A percentile compares a stretch with the other conserved stretches of the same genome.
Conservation (phyloP, 30 jellyfish, hydroid and myxozoan genomes). For the Chrysaora quinquecirrha region DNA sequence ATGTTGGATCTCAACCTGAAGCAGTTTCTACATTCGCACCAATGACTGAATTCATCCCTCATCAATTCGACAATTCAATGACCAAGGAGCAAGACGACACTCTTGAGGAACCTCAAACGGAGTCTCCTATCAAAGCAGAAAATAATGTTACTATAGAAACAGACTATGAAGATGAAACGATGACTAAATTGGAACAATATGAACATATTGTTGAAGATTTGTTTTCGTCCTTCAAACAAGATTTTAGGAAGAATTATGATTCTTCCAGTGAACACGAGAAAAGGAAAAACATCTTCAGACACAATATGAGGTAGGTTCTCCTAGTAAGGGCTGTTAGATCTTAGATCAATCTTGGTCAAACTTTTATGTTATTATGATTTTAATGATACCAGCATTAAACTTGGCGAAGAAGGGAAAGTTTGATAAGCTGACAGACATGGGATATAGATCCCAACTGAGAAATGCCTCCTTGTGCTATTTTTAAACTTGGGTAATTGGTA, state of each 20-base stretch:
- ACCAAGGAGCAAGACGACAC: slow-evolving; percentile 35
- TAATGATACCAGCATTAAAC: too few species aligned
- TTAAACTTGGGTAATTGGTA: too few species aligned
- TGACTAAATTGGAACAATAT: slow-evolving; percentile 31
- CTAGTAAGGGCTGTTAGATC: too few species aligned
- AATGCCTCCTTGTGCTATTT: too few species aligned
- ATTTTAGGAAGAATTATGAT: slow-evolving; percentile 65
- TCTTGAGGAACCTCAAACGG: slow-evolving; percentile 28
- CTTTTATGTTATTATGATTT: too few species aligned
- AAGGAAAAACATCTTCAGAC: slow-evolving; percentile 87
- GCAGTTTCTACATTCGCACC: slow-evolving; percentile 78
- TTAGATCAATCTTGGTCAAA: too few species aligned
- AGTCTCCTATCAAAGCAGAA: neutral
- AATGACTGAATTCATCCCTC: slow-evolving; percentile 88
- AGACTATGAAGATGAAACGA: neutral
- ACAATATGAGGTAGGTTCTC: slow-evolving; percentile 84
- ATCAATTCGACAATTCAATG: slow-evolving; percentile 33
- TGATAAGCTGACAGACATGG: too few species aligned
- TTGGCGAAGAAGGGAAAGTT: too few species aligned
- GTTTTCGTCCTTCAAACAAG: slow-evolving; percentile 59
- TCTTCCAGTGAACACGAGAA: slow-evolving; percentile 77
- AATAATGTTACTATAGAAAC: slow-evolving; percentile 2
- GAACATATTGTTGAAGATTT: slow-evolving; percentile 71
- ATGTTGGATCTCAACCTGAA: slow-evolving; percentile 67
- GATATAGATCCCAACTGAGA: too few species aligned